Conservation (phyloP, 2,888 invertebrate species). For the Drosophila kokeensis region DNA sequence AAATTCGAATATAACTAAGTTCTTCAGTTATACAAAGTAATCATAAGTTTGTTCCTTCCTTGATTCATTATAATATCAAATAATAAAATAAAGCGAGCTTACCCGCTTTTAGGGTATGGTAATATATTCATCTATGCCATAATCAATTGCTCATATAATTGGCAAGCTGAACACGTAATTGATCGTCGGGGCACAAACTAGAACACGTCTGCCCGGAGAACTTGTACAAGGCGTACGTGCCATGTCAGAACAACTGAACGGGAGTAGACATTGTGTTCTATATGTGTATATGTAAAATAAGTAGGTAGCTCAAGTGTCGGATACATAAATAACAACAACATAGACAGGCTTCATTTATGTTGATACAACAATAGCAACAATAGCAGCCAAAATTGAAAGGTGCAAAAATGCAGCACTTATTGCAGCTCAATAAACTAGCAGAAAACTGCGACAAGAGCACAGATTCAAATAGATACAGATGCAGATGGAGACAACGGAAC, state of each 20-base stretch:
- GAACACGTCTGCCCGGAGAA: slow-evolving; percentile 65
- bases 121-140: slow-evolving; percentile 49
- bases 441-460: slow-evolving; percentile 54
- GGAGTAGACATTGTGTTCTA: slow-evolving; percentile 62
- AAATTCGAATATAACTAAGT: background rate
- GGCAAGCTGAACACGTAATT: slow-evolving; percentile 71
- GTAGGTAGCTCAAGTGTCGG: slow-evolving; percentile 37
- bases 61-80: background rate
- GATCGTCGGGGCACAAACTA: slow-evolving; percentile 62
- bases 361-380: slow-evolving; percentile 26
- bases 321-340: slow-evolving; percentile 65
- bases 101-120: slow-evolving; percentile 34
- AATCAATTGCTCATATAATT: slow-evolving; percentile 47
- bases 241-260: slow-evolving; percentile 54
- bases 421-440: slow-evolving; percentile 74
- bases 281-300: slow-evolving; percentile 42
- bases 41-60: background rate
- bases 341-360: slow-evolving; percentile 25
- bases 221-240: slow-evolving; percentile 63
- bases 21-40: background rate
- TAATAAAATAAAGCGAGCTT: background rate
- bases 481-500: slow-evolving; percentile 46
- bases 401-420: slow-evolving; percentile 49
- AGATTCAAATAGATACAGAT: slow-evolving; percentile 20
- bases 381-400: slow-evolving; percentile 58